phyloP scores from a whole-genome alignment of 1,140 invertebrate genomes.

The Calliopsis andreniformis region DNA sequence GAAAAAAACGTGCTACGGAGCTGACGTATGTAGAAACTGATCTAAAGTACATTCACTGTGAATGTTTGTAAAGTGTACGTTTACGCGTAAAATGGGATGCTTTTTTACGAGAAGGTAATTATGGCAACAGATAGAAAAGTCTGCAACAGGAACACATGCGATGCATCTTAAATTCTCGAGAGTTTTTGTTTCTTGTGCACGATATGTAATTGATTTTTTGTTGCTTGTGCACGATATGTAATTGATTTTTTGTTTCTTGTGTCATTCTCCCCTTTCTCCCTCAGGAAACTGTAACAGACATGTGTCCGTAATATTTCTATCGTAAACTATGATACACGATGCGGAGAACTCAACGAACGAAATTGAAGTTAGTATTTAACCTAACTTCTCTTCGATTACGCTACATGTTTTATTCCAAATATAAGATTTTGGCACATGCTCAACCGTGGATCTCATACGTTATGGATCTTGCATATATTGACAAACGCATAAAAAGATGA shows the following conservation, averaged over 20 bases:
- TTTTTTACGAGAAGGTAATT: not conserved
- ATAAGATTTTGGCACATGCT: conserved; percentile 41
- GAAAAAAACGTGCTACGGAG: not conserved
- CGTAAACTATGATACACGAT: conserved; percentile 7
- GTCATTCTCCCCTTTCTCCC: conserved; percentile 29
- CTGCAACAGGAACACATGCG: not conserved
- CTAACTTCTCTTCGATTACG: not conserved
- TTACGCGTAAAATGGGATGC: not conserved
- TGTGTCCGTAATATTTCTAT: not conserved
- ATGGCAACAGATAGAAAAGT: conserved; percentile 10
- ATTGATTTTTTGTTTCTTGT: not conserved
- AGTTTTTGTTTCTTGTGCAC: not conserved
- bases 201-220: not conserved
- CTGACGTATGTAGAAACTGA: not conserved
- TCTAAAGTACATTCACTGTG: not conserved
- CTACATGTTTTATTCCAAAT: not conserved
- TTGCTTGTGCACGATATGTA: not conserved
- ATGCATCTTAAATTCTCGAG: not conserved
- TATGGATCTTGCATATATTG: not conserved
- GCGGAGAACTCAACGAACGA: conserved; percentile 14
- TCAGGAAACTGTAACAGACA: not conserved
- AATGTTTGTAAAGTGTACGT: not conserved
- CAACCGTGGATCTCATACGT: not conserved
- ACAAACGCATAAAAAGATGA: not conserved
- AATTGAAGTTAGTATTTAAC: conserved; percentile 7